Base-by-base conservation (phyloP, 2,113 vertebrate species). In the Brachypteracias leptosomus region DNA sequence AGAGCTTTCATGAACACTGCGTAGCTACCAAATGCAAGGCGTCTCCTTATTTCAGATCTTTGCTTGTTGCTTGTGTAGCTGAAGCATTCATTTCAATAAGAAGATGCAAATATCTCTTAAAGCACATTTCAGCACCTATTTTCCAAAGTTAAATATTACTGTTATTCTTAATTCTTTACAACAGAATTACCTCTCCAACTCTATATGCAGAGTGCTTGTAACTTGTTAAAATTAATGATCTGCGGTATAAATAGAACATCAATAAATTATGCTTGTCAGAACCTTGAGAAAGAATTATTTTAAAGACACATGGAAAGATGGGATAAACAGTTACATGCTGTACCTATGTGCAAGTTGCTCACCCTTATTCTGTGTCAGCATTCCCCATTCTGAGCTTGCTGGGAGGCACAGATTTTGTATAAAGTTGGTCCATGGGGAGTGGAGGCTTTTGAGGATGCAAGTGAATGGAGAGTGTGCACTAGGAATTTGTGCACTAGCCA, bases 291-390 rank as follows among this genome's bases (percentile, higher is more conserved):
- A 81, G 2, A 84, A 31, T 61, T 68, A 11, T 52, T 85, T 84
- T 63, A 74, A 52, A 63, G 62, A 42, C 4, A 8, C 0, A 0
- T 78, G 12, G 22, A 59, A 67, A 40, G 44, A 25, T 49, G 21
- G 14, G 40, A 5, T 79, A 61, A 49, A 28, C 10, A 81, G 11
- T 73, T 73, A 51, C 2, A 2, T 42, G 22, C 40, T 75, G 13
- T 82, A 79, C 26, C 15, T 35, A 3, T 22, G 10, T 76, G n/a
- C 36, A 61, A 29, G 31, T 63, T 87, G 35, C 38, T 78, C 38
- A 40, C 33, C 24, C 13, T 73, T 66, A n/a, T 9, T 75, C 52
- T 46, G 18, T 11, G 35, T 3, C 49, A 76, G 22, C 35, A 62
- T 91, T 90, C 42, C 22, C 16, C 31, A 8, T 61, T 66, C 38